Percentiles rank a stretch among this genome's conserved stretches.
Conservation (phyloP, 2,113 vertebrate genomes). For the Sander vitreus region DNA sequence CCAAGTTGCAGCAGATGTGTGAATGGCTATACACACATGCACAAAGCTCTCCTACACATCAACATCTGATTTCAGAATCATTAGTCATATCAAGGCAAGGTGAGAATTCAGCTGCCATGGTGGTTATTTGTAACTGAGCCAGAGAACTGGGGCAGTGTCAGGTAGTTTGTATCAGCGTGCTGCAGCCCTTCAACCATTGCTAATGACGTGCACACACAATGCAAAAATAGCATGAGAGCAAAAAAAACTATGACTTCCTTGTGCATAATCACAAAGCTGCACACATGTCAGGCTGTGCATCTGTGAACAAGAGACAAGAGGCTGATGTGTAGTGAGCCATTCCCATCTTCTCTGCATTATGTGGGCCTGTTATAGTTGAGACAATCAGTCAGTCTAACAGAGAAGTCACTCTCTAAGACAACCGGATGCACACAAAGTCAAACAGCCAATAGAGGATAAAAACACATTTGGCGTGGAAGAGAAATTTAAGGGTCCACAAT, state of each 20-base stretch:
- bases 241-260: conserved; percentile 35
- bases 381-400: neutral
- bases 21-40: neutral
- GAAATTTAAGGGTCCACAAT: neutral
- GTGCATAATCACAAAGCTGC: conserved; percentile 35
- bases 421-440: neutral
- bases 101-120: neutral
- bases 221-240: conserved; percentile 19
- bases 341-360: conserved; percentile 1
- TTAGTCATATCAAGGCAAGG: neutral
- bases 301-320: conserved; percentile 36
- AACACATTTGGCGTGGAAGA: neutral
- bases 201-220: neutral
- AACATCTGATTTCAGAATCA: neutral
- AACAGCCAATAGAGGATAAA: neutral
- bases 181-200: neutral
- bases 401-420: conserved; percentile 1
- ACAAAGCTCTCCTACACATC: neutral
- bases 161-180: neutral
- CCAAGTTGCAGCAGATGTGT: neutral
- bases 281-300: conserved; percentile 27
- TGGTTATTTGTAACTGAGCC: conserved; percentile 5
- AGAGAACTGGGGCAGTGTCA: neutral
- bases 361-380: neutral
- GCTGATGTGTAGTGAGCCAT: neutral